A percentile compares a stretch with the other conserved stretches of the same genome.
phyloP scores from a whole-genome alignment of 2,888 invertebrate species.

The Dysmachus trigonus region DNA sequence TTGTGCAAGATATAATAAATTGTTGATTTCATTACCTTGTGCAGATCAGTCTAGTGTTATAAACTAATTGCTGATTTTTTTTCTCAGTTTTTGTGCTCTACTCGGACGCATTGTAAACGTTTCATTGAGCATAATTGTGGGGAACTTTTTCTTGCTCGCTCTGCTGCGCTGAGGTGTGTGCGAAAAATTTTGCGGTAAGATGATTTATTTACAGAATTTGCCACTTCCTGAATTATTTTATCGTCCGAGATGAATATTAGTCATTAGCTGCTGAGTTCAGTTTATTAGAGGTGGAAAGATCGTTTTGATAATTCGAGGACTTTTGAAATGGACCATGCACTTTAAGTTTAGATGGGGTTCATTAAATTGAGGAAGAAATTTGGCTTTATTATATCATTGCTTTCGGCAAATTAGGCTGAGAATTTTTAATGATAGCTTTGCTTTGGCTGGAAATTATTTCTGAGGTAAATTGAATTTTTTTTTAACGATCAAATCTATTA shows the following conservation, averaged over 20 bases:
- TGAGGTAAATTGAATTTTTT: neutral
- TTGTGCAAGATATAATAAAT: conserved; percentile 25
- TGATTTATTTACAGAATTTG: conserved; percentile 7
- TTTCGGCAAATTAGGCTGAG: neutral
- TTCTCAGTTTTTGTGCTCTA: neutral
- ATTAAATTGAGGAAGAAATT: neutral
- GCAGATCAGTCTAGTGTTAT: neutral
- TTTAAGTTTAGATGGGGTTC: neutral
- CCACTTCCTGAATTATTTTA: conserved; percentile 4
- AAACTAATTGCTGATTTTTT: conserved; percentile 5
- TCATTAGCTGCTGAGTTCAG: neutral
- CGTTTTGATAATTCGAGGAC: neutral
- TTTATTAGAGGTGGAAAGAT: neutral
- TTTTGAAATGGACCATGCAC: neutral
- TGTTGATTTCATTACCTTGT: conserved; percentile 23
- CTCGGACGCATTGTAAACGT: conserved; percentile 1
- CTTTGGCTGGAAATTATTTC: neutral
- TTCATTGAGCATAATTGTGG: conserved; percentile 36
- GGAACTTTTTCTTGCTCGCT: neutral
- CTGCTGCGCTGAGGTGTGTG: neutral
- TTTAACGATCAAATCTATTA: neutral
- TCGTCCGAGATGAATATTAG: neutral
- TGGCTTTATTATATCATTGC: neutral
- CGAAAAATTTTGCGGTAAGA: conserved; percentile 1
- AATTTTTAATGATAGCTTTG: neutral